Evolutionary conservation across 1,140 invertebrate genomes (phyloP), one percentile per base, ranked within the genome.

Genomic region (Nebria ingens): DNA sequence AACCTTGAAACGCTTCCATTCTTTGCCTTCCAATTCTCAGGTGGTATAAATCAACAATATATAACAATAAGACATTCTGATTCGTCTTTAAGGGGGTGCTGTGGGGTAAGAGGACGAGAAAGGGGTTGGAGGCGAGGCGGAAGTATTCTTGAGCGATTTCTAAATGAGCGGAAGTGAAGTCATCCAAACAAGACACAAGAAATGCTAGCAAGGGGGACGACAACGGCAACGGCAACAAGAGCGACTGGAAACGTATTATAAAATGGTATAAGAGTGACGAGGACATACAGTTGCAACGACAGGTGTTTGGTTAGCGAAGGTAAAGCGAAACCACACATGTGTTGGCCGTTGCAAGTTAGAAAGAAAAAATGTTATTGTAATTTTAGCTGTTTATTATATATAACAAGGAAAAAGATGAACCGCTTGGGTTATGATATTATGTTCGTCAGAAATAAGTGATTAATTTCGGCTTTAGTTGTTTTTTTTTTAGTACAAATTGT

Each of bases 101-200:
- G n/a, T n/a, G n/a, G n/a, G n/a, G n/a, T n/a, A n/a, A n/a, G n/a
- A n/a, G n/a, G n/a, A 34, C 25, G n/a, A 34, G n/a, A 9, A 17
- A 17, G 40, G 4, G 40, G 9, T 12, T 3, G 15, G 40, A 17
- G 40, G 40, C 17, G 40, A n/a, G 17, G 40, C 40, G 40, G 40
- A 45, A 45, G 40, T 45, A 45, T 45, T 45, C 40, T 45, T 45
- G 40, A 45, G 15, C 40, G 40, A 45, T 45, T 45, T 17, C 40
- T 45, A 45, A 45, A 45, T 45, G 40, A 45, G 9, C 40, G 40
- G 40, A 45, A 45, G 40, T 45, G 6, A 9, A 45, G 40, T 45
- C 40, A 45, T 45, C 40, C 40, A 45, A 17, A 45, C 40, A 45
- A 45, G 40, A 45, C 40, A 9, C 9, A 45, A 17, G 17, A 9